Evolutionary conservation across 2,113 vertebrate genomes (phyloP), one percentile per base, ranked within the genome.

Genomic region (Aphyosemion australe): DNA sequence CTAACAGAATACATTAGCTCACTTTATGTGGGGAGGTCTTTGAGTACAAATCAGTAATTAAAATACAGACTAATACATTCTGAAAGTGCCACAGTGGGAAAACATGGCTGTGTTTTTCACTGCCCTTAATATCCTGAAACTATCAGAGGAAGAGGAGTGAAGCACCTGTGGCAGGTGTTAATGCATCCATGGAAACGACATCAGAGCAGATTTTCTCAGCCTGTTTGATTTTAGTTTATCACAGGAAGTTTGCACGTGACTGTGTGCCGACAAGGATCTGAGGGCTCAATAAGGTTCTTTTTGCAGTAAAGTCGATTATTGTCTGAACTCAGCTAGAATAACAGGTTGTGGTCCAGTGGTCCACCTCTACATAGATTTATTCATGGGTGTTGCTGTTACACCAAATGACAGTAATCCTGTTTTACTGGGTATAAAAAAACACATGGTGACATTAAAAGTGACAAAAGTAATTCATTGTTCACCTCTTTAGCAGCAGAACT

Each of bases 171-270:
- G 41, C 41, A 42, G 55, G 54, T 52, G 43, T 51, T 57, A 64
- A 53, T 53, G 32, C 26, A 49, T 13, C 51, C 37, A 32, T 53
- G 31, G 26, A 49, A 61, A 57, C 26, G 47, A 43, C 63, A 60
- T 61, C 26, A 16, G 41, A 31, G 50, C 4, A 6, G 12, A 46
- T 75, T 62, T 75, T 60, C 45, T 37, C 9, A 5, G 63, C 19
- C 68, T 74, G 15, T 47, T 72, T 82, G 79, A 74, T 74, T 74
- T 64, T 70, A 58, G 19, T 19, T 61, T 46, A 53, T 77, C 58
- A 16, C 20, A 53, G 62, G 65, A 69, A 12, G 26, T 50, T 19
- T 53, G 49, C 45, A 59, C 26, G 61, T 10, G 43, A 4, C 18
- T 52, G n/a, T 59, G 19, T 61, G 46, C 14, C 0, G 2, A 43